These are phyloP conservation scores for Hypsopygia costalis DNA, from an alignment of 2,888 invertebrate species.

Conservation along the genomic window DNA sequence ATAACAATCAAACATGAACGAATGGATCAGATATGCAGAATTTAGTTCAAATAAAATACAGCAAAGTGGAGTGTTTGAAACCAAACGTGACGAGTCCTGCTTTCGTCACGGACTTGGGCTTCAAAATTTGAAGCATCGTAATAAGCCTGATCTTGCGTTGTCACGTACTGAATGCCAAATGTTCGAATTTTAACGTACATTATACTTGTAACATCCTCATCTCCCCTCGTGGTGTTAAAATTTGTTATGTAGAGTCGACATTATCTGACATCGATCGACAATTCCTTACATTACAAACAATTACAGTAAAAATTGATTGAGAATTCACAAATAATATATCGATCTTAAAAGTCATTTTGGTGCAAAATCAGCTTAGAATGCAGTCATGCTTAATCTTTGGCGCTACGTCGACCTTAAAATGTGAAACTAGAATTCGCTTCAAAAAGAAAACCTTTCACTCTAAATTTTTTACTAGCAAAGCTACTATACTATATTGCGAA, in stretches of 20 bases:
- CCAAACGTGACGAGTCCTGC: slow-evolving; percentile 64
- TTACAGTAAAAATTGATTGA: too few relatives aligned
- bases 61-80: slow-evolving; percentile 46
- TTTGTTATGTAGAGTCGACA: not conserved
- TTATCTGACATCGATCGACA: not conserved
- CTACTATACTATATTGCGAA: too few relatives aligned
- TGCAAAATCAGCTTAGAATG: too few relatives aligned
- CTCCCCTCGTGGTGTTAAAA: slow-evolving; percentile 15
- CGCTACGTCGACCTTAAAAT: too few relatives aligned
- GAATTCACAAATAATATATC: too few relatives aligned
- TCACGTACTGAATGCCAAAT: slow-evolving; percentile 66
- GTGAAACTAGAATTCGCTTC: too few relatives aligned
- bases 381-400: too few relatives aligned
- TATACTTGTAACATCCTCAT: slow-evolving; percentile 42
- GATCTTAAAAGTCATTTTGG: too few relatives aligned
- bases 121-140: slow-evolving; percentile 62
- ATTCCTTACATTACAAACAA: too few relatives aligned
- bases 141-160: slow-evolving; percentile 73
- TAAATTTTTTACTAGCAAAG: too few relatives aligned
- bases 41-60: slow-evolving; percentile 33
- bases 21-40: slow-evolving; percentile 29
- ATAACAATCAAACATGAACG: slow-evolving; percentile 9
- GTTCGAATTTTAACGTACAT: slow-evolving; percentile 57
- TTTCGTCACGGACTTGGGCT: slow-evolving; percentile 37
- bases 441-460: too few relatives aligned